Evolutionary conservation across 2,888 invertebrate species (phyloP).

Genomic region (Halictus quadricinctus): DNA sequence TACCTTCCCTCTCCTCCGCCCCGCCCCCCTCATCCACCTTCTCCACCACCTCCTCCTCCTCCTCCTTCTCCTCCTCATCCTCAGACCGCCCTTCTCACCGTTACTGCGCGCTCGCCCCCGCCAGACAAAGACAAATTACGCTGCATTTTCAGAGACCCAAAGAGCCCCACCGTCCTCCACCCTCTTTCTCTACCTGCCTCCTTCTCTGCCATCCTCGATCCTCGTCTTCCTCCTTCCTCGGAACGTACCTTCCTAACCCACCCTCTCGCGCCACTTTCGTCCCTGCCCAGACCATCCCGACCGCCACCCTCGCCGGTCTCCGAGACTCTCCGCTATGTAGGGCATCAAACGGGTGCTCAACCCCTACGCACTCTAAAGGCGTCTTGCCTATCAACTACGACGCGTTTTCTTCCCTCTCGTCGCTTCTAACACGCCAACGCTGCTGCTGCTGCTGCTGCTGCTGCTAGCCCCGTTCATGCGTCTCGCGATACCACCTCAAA

Average conservation of each 20-base stretch:
- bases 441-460: background rate
- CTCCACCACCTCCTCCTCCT: conserved; percentile 3
- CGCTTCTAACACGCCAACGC: background rate
- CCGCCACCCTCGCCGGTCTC: conserved; percentile 62
- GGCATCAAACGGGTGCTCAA: conserved; percentile 79
- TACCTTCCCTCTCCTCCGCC: conserved; percentile 8
- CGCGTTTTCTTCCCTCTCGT: conserved; percentile 51
- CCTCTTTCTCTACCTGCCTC: conserved; percentile 63
- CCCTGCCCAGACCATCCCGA: conserved; percentile 68
- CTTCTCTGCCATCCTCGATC: conserved; percentile 61
- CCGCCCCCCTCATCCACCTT: conserved; percentile 38
- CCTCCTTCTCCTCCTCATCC: conserved; percentile 35
- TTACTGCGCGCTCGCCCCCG: conserved; percentile 78
- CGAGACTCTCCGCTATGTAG: conserved; percentile 76
- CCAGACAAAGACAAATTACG: conserved; percentile 83
- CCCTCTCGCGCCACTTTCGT: conserved; percentile 68
- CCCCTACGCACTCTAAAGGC: conserved; percentile 74
- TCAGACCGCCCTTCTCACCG: conserved; percentile 71
- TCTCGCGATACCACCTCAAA: conserved; percentile 32
- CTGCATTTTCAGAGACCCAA: conserved; percentile 82
- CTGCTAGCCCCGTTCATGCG: conserved; percentile 24
- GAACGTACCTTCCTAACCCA: conserved; percentile 58
- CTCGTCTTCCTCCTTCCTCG: conserved; percentile 64
- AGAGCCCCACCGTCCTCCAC: conserved; percentile 73
- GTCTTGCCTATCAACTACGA: conserved; percentile 64